Evolutionary conservation across 1,140 invertebrate species (phyloP).

Genomic region (Maconellicoccus hirsutus): DNA sequence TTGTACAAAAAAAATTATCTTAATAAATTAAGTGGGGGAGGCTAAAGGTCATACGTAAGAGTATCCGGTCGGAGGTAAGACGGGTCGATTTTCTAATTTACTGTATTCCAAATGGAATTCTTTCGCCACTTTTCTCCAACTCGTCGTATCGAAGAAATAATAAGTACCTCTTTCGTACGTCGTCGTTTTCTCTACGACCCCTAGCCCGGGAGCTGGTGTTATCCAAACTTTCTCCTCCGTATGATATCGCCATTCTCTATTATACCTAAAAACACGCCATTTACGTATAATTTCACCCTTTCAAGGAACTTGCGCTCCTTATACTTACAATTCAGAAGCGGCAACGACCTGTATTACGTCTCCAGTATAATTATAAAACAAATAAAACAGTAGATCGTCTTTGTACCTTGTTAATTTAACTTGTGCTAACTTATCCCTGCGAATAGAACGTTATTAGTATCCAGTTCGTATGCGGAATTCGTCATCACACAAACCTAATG

Average conservation of each 20-base stretch:
- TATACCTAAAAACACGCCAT: too few species aligned
- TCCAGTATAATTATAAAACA: conserved; percentile 98
- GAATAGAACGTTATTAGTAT: too few species aligned
- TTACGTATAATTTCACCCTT: not conserved
- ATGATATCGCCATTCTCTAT: conserved; percentile 97
- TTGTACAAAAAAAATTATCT: conserved; percentile 17
- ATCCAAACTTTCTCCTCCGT: conserved; percentile 99
- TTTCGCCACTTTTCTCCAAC: conserved; percentile 91
- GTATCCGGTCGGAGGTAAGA: conserved; percentile 32
- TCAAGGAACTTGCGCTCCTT: not conserved
- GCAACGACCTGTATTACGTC: conserved; percentile 94
- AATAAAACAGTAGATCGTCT: conserved; percentile 97
- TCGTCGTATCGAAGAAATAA: conserved; percentile 96
- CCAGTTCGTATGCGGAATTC: too few species aligned
- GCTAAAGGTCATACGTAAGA: conserved; percentile 21
- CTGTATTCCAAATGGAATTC: conserved; percentile 96
- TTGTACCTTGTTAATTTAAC: conserved; percentile 93
- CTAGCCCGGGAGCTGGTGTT: conserved; percentile 86
- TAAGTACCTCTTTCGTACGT: conserved; percentile 96
- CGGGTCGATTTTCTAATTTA: conserved; percentile 83
- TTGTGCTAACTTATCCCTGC: conserved; percentile 82
- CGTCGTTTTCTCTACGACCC: conserved; percentile 82
- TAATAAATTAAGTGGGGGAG: conserved; percentile 21
- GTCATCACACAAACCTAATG: conserved; percentile 48
- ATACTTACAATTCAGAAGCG: conserved; percentile 84